Evolutionary conservation across 1,140 invertebrate species (phyloP).

Genomic region (Aculops lycopersici): DNA sequence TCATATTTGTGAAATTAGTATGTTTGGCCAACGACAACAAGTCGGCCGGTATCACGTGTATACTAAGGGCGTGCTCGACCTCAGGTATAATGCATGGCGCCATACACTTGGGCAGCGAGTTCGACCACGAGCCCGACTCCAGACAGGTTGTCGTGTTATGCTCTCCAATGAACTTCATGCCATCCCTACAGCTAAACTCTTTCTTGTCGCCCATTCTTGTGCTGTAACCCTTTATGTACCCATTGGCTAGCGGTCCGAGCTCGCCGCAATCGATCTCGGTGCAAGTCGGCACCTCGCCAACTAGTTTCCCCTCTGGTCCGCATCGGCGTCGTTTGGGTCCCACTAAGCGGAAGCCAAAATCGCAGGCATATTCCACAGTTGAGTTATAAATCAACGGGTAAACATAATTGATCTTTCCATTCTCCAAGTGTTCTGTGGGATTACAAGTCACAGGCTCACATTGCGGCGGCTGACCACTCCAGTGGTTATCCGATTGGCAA

Average conservation of each 20-base stretch:
- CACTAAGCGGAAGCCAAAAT: conserved; percentile 56
- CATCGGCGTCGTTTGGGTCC: conserved; percentile 55
- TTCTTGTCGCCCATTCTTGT: conserved; percentile 60
- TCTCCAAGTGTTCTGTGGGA: conserved; percentile 46
- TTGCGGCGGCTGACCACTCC: conserved; percentile 20
- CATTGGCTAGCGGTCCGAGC: conserved; percentile 60
- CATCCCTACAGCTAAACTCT: conserved; percentile 67
- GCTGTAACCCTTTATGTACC: conserved; percentile 66
- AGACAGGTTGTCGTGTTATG: conserved; percentile 52
- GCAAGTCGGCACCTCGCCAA: conserved; percentile 45
- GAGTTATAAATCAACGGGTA: conserved; percentile 62
- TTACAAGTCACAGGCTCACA: conserved; percentile 42
- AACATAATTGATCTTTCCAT: conserved; percentile 61
- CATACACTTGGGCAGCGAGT: conserved; percentile 54
- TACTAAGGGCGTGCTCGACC: conserved; percentile 22
- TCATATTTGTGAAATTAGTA: neutral
- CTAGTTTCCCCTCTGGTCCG: conserved; percentile 57
- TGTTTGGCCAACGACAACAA: neutral
- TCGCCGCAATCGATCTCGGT: conserved; percentile 78
- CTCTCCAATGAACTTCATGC: conserved; percentile 60
- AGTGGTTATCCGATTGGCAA: conserved; percentile 46
- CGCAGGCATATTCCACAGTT: conserved; percentile 65
- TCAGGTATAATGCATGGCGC: conserved; percentile 66
- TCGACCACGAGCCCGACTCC: conserved; percentile 65
- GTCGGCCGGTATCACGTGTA: neutral